Conservation (phyloP, 2,888 invertebrate species). For the Epistrophe eligans region DNA sequence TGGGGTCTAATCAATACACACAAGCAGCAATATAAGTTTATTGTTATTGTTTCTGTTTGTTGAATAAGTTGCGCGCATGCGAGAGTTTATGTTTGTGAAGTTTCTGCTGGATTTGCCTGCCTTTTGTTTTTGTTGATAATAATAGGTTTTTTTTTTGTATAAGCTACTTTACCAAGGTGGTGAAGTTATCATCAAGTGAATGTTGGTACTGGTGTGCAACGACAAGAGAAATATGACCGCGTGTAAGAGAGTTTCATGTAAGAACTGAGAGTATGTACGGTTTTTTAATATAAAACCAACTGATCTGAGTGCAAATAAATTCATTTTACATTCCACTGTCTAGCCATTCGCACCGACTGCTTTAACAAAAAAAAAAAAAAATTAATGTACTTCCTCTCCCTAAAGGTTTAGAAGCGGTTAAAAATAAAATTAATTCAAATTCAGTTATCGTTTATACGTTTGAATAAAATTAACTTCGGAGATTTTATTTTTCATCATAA, state of each 20-base stretch:
- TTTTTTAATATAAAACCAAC: slow-evolving; percentile 73
- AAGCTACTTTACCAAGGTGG: slow-evolving; percentile 61
- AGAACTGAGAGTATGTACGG: slow-evolving; percentile 57
- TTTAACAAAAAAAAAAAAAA: slow-evolving; percentile 26
- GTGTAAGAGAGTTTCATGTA: slow-evolving; percentile 62
- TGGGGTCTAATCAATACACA: slow-evolving; percentile 55
- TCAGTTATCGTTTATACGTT: background rate
- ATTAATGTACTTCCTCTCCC: slow-evolving; percentile 78
- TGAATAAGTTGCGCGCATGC: slow-evolving; percentile 27
- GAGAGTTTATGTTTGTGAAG: slow-evolving; percentile 53
- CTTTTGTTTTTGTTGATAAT: slow-evolving; percentile 66
- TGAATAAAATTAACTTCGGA: slow-evolving; percentile 4
- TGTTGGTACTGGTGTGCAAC: slow-evolving; percentile 27
- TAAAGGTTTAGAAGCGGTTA: slow-evolving; percentile 58
- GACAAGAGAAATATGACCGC: slow-evolving; percentile 61
- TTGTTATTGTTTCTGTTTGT: slow-evolving; percentile 51
- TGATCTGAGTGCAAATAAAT: slow-evolving; percentile 57
- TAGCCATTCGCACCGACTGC: slow-evolving; percentile 50
- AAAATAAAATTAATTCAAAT: background rate
- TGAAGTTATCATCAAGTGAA: slow-evolving; percentile 48
- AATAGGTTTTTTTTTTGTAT: slow-evolving; percentile 50
- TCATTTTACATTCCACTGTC: slow-evolving; percentile 70
- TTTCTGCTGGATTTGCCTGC: slow-evolving; percentile 7
- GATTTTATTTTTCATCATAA: background rate
- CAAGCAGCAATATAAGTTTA: slow-evolving; percentile 14